Percentiles rank a stretch among this genome's conserved stretches.
Conservation (phyloP, 2,888 invertebrate species). For the Xestobium rufovillosum region DNA sequence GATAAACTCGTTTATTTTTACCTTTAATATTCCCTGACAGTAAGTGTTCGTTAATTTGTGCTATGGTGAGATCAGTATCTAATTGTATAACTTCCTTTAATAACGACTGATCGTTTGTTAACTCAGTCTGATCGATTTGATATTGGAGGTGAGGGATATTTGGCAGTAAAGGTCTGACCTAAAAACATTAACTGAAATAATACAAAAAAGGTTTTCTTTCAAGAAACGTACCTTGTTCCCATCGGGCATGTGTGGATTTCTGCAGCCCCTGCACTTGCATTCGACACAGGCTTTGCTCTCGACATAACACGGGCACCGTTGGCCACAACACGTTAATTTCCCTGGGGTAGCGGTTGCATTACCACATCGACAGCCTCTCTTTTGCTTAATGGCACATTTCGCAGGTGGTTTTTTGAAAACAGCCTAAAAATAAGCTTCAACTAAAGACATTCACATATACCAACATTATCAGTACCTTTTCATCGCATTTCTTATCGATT, state of each 20-base stretch:
- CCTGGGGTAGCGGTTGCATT: conserved; percentile 84
- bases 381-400: conserved; percentile 44
- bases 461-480: conserved; percentile 29
- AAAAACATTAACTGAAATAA: conserved; percentile 21
- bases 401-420: conserved; percentile 47
- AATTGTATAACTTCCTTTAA: conserved; percentile 32
- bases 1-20: too few species aligned
- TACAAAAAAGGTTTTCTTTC: conserved; percentile 14
- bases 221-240: conserved; percentile 60
- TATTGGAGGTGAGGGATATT: conserved; percentile 33
- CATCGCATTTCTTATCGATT: conserved; percentile 28
- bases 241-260: conserved; percentile 81
- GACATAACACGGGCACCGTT: conserved; percentile 90
- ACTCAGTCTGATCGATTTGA: conserved; percentile 25
- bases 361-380: conserved; percentile 83
- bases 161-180: conserved; percentile 35
- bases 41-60: conserved; percentile 27
- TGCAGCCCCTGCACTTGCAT: conserved; percentile 87
- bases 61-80: conserved; percentile 27
- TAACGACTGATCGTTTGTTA: conserved; percentile 21
- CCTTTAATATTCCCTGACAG: conserved; percentile 24
- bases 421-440: conserved; percentile 31
- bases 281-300: conserved; percentile 82
- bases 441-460: conserved; percentile 3
- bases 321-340: conserved; percentile 87